Evolutionary conservation across 2,797 vertebrate genomes (phyloP).

Genomic region (Cyprinodon diabolis): DNA sequence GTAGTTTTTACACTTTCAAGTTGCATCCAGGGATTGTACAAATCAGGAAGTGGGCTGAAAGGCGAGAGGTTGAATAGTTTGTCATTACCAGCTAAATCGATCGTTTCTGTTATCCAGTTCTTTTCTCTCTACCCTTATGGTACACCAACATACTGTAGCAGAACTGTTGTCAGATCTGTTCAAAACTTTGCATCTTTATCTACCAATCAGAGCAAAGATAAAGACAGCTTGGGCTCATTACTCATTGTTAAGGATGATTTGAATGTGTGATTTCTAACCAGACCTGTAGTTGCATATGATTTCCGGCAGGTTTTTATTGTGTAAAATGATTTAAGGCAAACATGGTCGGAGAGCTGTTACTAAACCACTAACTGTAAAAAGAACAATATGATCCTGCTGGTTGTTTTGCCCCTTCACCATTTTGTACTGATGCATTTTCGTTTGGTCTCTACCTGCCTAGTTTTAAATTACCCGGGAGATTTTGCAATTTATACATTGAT

Average conservation of each 20-base stretch:
- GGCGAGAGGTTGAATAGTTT: conserved; percentile 65
- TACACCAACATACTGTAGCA: not conserved
- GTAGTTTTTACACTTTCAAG: not conserved
- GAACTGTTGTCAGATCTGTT: conserved; percentile 39
- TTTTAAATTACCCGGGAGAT: not conserved
- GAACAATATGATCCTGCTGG: not conserved
- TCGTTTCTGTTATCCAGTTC: conserved; percentile 60
- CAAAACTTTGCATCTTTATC: not conserved
- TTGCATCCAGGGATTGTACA: conserved; percentile 76
- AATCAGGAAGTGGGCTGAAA: conserved; percentile 58
- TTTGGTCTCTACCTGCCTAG: not conserved
- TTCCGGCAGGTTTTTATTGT: not conserved
- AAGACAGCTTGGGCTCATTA: not conserved
- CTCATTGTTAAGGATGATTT: not conserved
- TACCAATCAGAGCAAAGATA: not conserved
- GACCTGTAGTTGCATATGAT: not conserved
- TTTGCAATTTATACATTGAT: not conserved
- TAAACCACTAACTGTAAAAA: conserved; percentile 7
- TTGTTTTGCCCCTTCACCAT: not conserved
- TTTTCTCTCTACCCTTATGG: conserved; percentile 10
- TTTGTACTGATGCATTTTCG: not conserved
- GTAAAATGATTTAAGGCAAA: conserved; percentile 16
- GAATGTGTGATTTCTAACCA: not conserved
- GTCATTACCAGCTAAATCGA: conserved; percentile 84
- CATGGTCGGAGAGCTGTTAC: conserved; percentile 40